Conservation (phyloP, 2,888 invertebrate genomes). For the Calameuta pallipes region DNA sequence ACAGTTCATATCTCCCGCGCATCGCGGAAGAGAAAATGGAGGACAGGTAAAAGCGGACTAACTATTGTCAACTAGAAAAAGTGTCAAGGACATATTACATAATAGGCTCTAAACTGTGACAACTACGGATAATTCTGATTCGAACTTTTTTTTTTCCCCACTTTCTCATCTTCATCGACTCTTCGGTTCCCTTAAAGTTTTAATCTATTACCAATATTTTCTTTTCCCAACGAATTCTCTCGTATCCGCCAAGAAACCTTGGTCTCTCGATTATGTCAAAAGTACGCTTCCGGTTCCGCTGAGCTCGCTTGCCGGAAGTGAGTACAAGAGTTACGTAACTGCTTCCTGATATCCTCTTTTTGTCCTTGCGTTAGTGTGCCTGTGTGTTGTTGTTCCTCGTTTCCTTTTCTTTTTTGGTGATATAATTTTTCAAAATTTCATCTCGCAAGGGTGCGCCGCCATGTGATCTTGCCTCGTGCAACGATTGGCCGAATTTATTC, state of each 20-base stretch:
- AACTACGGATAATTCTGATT: background rate
- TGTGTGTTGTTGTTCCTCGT: conserved; percentile 24
- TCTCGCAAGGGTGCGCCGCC: background rate
- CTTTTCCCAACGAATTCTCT: background rate
- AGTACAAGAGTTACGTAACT: background rate
- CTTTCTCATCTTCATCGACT: background rate
- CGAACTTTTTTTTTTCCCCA: background rate
- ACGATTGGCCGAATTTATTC: background rate
- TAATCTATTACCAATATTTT: background rate
- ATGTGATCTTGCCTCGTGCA: background rate
- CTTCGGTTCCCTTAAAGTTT: background rate
- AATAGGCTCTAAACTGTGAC: background rate
- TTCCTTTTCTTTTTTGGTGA: conserved; percentile 12
- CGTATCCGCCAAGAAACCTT: background rate
- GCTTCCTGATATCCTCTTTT: background rate
- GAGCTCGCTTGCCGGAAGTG: background rate
- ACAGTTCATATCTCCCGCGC: conserved; percentile 34
- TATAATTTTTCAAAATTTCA: background rate
- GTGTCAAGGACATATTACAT: background rate
- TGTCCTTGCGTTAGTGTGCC: background rate
- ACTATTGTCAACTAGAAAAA: background rate
- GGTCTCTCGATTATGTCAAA: background rate
- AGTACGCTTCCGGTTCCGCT: background rate
- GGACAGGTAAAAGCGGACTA: background rate
- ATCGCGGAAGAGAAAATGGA: background rate